A percentile compares a stretch with the other conserved stretches of the same genome.
phyloP scores from a whole-genome alignment of 2,888 invertebrate species.

The Melieria omissa region DNA sequence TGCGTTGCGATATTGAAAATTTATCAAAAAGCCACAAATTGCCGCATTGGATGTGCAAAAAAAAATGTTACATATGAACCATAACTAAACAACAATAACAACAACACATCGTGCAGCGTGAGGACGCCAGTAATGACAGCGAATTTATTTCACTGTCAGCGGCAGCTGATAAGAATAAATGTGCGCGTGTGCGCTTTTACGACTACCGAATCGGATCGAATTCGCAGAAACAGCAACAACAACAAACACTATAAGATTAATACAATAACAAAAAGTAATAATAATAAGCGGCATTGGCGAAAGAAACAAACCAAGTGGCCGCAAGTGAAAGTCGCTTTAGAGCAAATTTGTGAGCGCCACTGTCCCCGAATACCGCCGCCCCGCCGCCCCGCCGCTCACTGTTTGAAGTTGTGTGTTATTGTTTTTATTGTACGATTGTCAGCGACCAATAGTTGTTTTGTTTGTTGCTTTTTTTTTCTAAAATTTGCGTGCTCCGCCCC shows the following conservation, averaged over 20 bases:
- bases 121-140: constrained; percentile 2
- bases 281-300: background rate
- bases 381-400: too few relatives aligned
- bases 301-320: background rate
- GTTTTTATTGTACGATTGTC: too few relatives aligned
- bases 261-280: constrained; percentile 3
- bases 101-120: background rate
- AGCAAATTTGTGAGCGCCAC: background rate
- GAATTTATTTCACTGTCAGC: constrained; percentile 30
- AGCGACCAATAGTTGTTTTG: too few relatives aligned
- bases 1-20: background rate
- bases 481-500: too few relatives aligned
- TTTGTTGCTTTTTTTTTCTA: too few relatives aligned
- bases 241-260: background rate
- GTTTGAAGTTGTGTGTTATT: too few relatives aligned
- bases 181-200: constrained; percentile 13
- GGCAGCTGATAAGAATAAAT: constrained; percentile 36
- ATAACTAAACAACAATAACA: background rate
- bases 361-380: too few relatives aligned
- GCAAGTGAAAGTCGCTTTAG: constrained; percentile 24
- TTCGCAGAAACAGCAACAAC: background rate
- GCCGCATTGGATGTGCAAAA: too few relatives aligned
- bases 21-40: background rate
- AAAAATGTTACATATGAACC: too few relatives aligned
- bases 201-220: background rate